These are phyloP conservation scores for Lobophora halterata DNA, from an alignment of 2,888 invertebrate genomes.

Conservation along the genomic window DNA sequence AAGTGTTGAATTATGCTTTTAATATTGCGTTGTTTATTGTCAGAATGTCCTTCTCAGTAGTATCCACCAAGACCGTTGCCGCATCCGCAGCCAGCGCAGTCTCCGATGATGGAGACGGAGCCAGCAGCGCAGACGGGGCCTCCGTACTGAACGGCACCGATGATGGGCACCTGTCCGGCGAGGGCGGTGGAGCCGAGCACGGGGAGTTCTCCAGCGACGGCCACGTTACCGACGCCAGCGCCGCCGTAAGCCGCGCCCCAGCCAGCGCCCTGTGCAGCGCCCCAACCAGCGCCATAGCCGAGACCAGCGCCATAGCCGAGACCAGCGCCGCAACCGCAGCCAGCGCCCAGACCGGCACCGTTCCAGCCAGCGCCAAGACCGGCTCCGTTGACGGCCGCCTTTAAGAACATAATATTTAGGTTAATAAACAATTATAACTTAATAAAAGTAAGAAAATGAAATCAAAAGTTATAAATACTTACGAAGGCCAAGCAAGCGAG, in stretches of 20 bases:
- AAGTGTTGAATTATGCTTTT: not conserved
- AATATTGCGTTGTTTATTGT: constrained; percentile 4
- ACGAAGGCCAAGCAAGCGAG: too few relatives aligned
- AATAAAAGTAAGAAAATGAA: too few relatives aligned
- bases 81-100: constrained; percentile 32
- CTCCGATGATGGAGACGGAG: constrained; percentile 35
- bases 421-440: too few relatives aligned
- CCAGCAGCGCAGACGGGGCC: constrained; percentile 39
- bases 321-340: not conserved
- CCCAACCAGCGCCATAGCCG: constrained; percentile 3
- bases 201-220: constrained; percentile 28
- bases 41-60: constrained; percentile 11
- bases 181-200: constrained; percentile 35
- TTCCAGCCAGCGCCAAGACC: constrained; percentile 4
- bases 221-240: constrained; percentile 31
- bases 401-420: too few relatives aligned
- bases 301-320: constrained; percentile 1
- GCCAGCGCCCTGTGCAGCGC: constrained; percentile 21
- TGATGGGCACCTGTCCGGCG: constrained; percentile 38
- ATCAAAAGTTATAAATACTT: too few relatives aligned
- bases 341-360: constrained; percentile 4
- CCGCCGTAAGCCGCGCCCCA: constrained; percentile 17
- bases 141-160: constrained; percentile 35
- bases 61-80: constrained; percentile 9
- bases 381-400: constrained; percentile 5